Percentiles rank a stretch among this genome's conserved stretches.
Conservation (phyloP, 92 coral and sea anemone genomes). For the Porites rus region DNA sequence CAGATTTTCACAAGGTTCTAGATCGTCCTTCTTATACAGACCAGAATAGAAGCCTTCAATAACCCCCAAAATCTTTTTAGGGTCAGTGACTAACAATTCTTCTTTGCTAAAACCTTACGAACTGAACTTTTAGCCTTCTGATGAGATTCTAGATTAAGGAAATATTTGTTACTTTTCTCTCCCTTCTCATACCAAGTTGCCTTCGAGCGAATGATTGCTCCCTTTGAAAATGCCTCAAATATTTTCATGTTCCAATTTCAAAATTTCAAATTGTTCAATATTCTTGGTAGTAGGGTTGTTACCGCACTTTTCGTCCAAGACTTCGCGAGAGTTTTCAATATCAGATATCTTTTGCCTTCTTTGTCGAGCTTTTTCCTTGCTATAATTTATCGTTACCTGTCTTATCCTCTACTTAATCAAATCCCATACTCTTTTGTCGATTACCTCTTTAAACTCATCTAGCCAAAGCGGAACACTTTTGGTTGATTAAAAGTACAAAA, state of each 20-base stretch:
- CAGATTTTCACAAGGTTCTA: not conserved
- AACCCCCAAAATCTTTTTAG: conserved; percentile 25
- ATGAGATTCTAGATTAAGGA: conserved; percentile 45
- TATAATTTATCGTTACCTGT: not conserved
- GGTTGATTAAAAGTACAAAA: too few species aligned
- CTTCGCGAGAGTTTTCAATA: not conserved
- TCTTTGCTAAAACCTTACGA: conserved; percentile 25
- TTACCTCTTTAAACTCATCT: too few species aligned
- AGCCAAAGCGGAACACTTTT: too few species aligned
- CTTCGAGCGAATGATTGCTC: conserved; percentile 55
- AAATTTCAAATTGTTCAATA: conserved; percentile 36
- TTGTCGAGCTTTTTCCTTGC: conserved; percentile 28
- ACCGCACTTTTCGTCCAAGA: not conserved
- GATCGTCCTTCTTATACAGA: conserved; percentile 32
- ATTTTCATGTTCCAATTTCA: conserved; percentile 31
- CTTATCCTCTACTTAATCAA: conserved; percentile 31
- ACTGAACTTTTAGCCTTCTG: conserved; percentile 12
- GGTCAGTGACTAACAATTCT: conserved; percentile 5
- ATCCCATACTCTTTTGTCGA: conserved; percentile 25
- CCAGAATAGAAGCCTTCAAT: conserved; percentile 31
- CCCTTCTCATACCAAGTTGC: conserved; percentile 63
- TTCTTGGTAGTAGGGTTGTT: conserved; percentile 18
- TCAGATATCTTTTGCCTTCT: conserved; percentile 3
- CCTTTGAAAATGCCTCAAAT: conserved; percentile 35
- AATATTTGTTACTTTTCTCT: conserved; percentile 59